Evolutionary conservation across 2,797 vertebrate genomes (phyloP).

Genomic region (Takifugu rubripes): DNA sequence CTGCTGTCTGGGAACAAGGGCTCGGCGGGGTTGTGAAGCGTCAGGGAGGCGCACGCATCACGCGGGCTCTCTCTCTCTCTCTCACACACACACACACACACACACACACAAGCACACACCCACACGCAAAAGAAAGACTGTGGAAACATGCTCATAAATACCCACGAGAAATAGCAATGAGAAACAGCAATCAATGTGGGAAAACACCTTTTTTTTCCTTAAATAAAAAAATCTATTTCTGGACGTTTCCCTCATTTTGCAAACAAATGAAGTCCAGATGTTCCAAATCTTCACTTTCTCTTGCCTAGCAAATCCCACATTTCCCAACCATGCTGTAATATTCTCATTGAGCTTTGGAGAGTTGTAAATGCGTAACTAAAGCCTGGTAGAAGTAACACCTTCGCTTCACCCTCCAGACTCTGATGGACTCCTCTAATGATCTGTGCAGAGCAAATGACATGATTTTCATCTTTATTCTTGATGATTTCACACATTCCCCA

Average conservation of each 20-base stretch:
- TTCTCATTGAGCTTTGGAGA: constrained; percentile 7
- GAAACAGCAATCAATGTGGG: constrained; percentile 37
- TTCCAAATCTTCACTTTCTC: constrained; percentile 72
- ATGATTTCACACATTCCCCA: constrained; percentile 11
- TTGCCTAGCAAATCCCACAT: constrained; percentile 36
- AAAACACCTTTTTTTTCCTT: constrained; percentile 22
- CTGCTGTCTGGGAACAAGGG: constrained; percentile 61
- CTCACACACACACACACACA: constrained; percentile 19
- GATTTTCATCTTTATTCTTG: neutral
- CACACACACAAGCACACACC: neutral
- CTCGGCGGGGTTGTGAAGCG: constrained; percentile 44
- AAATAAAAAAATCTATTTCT: constrained; percentile 36
- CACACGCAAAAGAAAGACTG: constrained; percentile 22
- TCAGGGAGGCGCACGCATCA: constrained; percentile 42
- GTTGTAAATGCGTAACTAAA: constrained; percentile 11
- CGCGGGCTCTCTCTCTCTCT: constrained; percentile 19
- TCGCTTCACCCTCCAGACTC: too few relatives aligned
- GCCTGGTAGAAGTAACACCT: neutral
- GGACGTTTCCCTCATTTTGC: constrained; percentile 27
- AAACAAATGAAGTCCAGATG: constrained; percentile 78
- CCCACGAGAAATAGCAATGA: too few relatives aligned
- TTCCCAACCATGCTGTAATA: too few relatives aligned
- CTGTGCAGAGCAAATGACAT: too few relatives aligned
- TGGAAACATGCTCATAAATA: constrained; percentile 3
- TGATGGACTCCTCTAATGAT: too few relatives aligned